Evolutionary conservation across 1,140 invertebrate species (phyloP).

Genomic region (Holcopasites calliopsidis): DNA sequence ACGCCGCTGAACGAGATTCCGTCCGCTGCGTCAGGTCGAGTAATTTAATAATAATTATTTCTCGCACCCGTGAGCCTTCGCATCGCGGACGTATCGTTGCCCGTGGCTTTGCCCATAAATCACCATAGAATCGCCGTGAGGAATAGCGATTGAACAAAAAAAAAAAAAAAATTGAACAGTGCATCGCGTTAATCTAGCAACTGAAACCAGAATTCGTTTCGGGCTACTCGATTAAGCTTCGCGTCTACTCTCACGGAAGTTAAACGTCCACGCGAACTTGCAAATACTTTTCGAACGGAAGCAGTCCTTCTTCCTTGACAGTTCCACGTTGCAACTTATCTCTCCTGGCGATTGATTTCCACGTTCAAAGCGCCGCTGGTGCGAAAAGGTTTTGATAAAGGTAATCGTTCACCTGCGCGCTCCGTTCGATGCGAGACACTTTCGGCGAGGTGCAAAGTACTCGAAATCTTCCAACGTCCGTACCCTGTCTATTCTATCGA

Average conservation of each 20-base stretch:
- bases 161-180: too few species aligned
- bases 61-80: constrained; percentile 23
- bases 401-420: background rate
- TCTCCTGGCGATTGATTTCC: constrained; percentile 34
- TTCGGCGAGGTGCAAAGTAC: background rate
- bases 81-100: constrained; percentile 39
- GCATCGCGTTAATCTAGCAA: too few species aligned
- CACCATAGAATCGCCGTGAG: constrained; percentile 29
- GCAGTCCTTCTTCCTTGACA: background rate
- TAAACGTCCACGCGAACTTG: constrained; percentile 5
- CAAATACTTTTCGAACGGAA: constrained; percentile 26
- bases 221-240: too few species aligned
- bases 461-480: background rate
- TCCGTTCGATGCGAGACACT: background rate
- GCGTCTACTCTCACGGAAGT: background rate
- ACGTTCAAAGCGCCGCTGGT: constrained; percentile 1
- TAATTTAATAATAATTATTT: constrained; percentile 65
- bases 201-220: background rate
- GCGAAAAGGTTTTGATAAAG: constrained; percentile 35
- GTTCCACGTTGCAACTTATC: constrained; percentile 25
- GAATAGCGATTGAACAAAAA: too few species aligned
- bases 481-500: background rate
- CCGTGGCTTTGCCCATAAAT: constrained; percentile 50
- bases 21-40: constrained; percentile 47
- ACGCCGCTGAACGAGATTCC: constrained; percentile 55